Conservation (phyloP, 2,888 invertebrate species). For the Mimachlamys varia region DNA sequence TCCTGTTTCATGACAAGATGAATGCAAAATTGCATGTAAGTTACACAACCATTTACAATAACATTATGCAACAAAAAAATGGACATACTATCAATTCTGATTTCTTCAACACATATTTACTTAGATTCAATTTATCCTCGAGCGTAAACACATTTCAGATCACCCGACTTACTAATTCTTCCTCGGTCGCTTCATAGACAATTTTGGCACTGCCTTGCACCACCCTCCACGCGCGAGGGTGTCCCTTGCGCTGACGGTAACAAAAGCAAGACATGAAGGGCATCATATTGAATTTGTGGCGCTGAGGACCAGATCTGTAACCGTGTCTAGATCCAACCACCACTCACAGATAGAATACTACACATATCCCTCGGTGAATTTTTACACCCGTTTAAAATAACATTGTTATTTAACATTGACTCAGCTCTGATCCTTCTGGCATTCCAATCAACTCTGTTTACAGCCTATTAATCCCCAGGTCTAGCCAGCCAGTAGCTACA, state of each 20-base stretch:
- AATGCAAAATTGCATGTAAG: too few species aligned
- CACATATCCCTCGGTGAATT: neutral
- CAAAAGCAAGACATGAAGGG: constrained; percentile 14
- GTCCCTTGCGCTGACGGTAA: constrained; percentile 42
- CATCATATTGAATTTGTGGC: constrained; percentile 28
- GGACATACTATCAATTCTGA: neutral
- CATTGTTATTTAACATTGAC: neutral
- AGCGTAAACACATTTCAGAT: too few species aligned
- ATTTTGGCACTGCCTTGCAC: constrained; percentile 46
- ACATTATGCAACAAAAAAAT: neutral
- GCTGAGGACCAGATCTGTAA: neutral
- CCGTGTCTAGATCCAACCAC: neutral
- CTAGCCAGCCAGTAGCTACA: neutral
- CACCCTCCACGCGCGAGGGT: constrained; percentile 42
- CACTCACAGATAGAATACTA: neutral
- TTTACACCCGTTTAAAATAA: neutral
- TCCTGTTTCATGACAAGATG: too few species aligned
- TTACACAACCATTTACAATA: too few species aligned
- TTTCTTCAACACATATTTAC: neutral
- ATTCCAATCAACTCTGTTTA: constrained; percentile 21
- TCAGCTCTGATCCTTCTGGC: neutral
- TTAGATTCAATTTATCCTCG: neutral
- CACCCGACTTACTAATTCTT: constrained; percentile 40
- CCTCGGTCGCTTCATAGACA: constrained; percentile 44
- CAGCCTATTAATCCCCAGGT: neutral